phyloP scores from a whole-genome alignment of 2,113 vertebrate species.

The Morone saxatilis region DNA sequence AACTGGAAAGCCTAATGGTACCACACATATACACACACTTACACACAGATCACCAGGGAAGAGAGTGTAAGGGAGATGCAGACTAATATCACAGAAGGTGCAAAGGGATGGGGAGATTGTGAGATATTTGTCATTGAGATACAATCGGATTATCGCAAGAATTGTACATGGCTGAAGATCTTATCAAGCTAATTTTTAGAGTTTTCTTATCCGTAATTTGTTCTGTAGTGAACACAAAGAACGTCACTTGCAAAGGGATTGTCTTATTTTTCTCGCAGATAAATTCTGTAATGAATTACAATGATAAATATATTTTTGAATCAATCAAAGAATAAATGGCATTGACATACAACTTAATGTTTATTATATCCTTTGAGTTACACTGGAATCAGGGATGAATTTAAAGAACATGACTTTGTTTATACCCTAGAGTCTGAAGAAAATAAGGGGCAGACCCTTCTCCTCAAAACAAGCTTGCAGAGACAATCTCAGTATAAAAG shows the following conservation, averaged over 20 bases:
- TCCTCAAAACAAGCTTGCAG: slow-evolving; percentile 4
- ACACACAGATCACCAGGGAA: slow-evolving; percentile 1
- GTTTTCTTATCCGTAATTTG: slow-evolving; percentile 4
- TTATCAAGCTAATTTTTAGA: background rate
- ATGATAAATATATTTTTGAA: slow-evolving; percentile 17
- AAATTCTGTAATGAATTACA: slow-evolving; percentile 1
- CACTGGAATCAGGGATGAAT: background rate
- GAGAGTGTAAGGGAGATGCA: slow-evolving; percentile 25
- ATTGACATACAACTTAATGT: background rate
- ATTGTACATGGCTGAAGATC: slow-evolving; percentile 14
- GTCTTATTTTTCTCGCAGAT: slow-evolving; percentile 3
- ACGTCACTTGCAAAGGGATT: slow-evolving; percentile 4
- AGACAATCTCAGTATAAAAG: background rate
- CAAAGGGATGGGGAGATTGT: slow-evolving; percentile 24
- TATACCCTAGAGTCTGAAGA: background rate
- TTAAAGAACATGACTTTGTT: background rate
- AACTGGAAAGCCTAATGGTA: slow-evolving; percentile 32
- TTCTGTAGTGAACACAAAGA: background rate
- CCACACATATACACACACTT: background rate
- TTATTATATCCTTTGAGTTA: background rate
- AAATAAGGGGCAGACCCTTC: background rate
- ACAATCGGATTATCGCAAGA: slow-evolving; percentile 25
- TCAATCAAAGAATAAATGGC: slow-evolving; percentile 17
- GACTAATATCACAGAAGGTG: slow-evolving; percentile 54
- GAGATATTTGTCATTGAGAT: slow-evolving; percentile 29